Evolutionary conservation across 1,140 invertebrate species (phyloP), one percentile per base, ranked within the genome.

Genomic region (Drosophila nebulosa): DNA sequence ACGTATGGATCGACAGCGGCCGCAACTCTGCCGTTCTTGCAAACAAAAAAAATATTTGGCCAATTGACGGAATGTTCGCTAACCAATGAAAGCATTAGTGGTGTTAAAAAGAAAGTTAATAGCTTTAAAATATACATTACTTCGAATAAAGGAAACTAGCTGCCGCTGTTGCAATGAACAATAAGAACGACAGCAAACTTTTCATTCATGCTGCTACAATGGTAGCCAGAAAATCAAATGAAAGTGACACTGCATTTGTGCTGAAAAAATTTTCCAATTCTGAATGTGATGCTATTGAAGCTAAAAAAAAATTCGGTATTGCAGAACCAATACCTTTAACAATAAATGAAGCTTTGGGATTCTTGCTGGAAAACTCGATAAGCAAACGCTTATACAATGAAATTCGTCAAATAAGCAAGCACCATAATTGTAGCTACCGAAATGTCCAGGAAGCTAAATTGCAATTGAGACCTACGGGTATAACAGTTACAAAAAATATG

Each of bases 1-100:
- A 55, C 30, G 30, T 18, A 30, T 53, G 51, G 51, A 53, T 22
- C 22, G 51, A 26, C 51, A 16, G 18, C 6, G 51, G 51, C 18
- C 51, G 51, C 51, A 53, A 53, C 51, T 53, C 51, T 53, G 14
- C 51, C 51, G 51, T n/a, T 21, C 51, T 53, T 22, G 18, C 51
- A 53, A 16, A 53, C 51, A 1, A n/a, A n/a, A n/a, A n/a, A n/a
- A n/a, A n/a, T n/a, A n/a, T n/a, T n/a, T n/a, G n/a, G n/a, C n/a
- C n/a, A n/a, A n/a, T n/a, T n/a, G n/a, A n/a, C n/a, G n/a, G n/a
- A n/a, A n/a, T n/a, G n/a, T n/a, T n/a, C n/a, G n/a, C n/a, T n/a
- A n/a, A 9, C 35, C 24, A 26, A 26, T 26, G 30, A 32, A 32
- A 32, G 9, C 30, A 32, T 32, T 32, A 32, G 30, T 32, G 30